These are phyloP conservation scores for Oreochromis spilurus DNA, from an alignment of 2,113 vertebrate species.

Conservation along the genomic window DNA sequence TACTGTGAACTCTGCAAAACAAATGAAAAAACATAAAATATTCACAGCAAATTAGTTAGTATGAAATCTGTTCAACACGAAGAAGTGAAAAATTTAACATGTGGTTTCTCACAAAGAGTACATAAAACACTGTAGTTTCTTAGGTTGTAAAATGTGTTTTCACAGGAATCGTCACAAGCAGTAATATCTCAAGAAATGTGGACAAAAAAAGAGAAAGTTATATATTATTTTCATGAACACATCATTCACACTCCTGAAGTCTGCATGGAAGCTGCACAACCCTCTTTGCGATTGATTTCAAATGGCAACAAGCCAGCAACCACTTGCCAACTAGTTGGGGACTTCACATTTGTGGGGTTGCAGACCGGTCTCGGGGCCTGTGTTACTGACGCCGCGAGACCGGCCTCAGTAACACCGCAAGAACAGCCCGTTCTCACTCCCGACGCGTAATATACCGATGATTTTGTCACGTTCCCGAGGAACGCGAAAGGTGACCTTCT, in stretches of 20 bases:
- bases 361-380: too few species aligned
- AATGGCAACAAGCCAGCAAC: not conserved
- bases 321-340: not conserved
- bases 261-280: not conserved
- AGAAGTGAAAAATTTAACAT: not conserved
- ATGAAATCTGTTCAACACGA: not conserved
- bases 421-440: not conserved
- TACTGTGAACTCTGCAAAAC: not conserved
- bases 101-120: not conserved
- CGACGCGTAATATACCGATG: not conserved
- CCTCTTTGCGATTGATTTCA: not conserved
- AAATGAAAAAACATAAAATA: not conserved
- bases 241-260: not conserved
- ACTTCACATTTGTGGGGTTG: not conserved
- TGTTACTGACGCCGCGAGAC: too few species aligned
- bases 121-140: not conserved
- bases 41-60: not conserved
- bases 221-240: not conserved
- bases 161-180: not conserved
- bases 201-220: not conserved
- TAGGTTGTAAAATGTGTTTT: not conserved
- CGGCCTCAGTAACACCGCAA: too few species aligned
- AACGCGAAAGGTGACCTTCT: too few species aligned
- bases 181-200: not conserved
- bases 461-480: too few species aligned